These are phyloP conservation scores for Hormaphis cornu DNA, from an alignment of 1,140 invertebrate genomes.

Conservation along the genomic window DNA sequence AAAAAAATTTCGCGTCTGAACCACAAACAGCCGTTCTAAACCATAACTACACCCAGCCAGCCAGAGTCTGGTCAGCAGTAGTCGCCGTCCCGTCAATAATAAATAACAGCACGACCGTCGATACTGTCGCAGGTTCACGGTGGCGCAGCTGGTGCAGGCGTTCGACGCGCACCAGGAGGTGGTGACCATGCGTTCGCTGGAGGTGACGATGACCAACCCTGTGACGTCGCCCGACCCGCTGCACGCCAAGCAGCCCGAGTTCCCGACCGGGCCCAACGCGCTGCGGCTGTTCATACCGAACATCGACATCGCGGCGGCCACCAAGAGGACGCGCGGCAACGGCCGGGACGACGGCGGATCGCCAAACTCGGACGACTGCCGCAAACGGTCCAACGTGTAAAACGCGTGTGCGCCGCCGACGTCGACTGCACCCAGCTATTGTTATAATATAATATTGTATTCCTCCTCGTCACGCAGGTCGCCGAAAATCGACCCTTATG, in stretches of 20 bases:
- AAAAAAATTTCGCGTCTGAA: too few species aligned
- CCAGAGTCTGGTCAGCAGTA: too few species aligned
- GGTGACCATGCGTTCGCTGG: conserved; percentile 45
- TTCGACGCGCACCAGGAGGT: conserved; percentile 49
- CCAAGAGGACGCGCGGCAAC: background rate
- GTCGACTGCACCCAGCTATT: too few species aligned
- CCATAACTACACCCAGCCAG: too few species aligned
- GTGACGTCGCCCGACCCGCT: background rate
- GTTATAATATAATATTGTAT: background rate
- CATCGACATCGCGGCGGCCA: conserved; percentile 42
- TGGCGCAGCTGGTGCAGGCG: conserved; percentile 47
- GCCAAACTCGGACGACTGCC: conserved; percentile 3
- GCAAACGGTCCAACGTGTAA: conserved; percentile 4
- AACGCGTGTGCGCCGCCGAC: background rate
- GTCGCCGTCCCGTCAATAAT: too few species aligned
- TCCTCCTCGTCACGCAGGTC: too few species aligned
- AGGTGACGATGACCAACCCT: conserved; percentile 44
- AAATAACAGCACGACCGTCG: too few species aligned
- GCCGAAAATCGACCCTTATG: too few species aligned
- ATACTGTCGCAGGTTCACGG: conserved; percentile 42
- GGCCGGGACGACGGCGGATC: background rate
- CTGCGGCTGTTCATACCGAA: conserved; percentile 47
- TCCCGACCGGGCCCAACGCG: conserved; percentile 48
- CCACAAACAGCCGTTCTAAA: too few species aligned
- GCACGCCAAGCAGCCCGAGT: conserved; percentile 38